Evolutionary conservation across 1,140 invertebrate species (phyloP), one percentile per base, ranked within the genome.

Genomic region (Apolygus lucorum): DNA sequence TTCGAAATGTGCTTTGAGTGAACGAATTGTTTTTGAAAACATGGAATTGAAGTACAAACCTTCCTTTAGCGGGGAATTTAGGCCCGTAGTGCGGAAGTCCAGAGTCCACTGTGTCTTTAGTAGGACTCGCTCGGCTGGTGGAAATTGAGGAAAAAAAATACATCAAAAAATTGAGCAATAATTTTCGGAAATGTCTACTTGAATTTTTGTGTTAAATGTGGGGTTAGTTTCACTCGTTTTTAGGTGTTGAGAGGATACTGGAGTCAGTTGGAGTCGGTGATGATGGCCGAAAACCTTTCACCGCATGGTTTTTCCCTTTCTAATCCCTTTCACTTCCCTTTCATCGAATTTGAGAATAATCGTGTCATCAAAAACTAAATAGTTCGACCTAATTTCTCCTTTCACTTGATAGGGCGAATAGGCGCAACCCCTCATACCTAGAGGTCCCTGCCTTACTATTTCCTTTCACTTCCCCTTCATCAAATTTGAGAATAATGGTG

Each of bases 51-150:
- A 22, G 14, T 68, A 72, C 76, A 70, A n/a, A 88, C 85, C 86
- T 88, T 84, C 87, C 88, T 84, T 85, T 87, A 63, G 89, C 84
- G 82, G 89, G 88, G 82, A 94, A 94, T 78, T 90, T 82, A 68
- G 92, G 91, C 73, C 91, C 91, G 80, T 90, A 90, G 82, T 93
- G 91, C 72, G 90, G 91, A 80, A 91, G 85, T 73, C 78, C 76
- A 88, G 89, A 79, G 83, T 84, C 67, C 26, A 65, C 63, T 77
- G 84, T 86, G 79, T 94, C 91, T 76, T 90, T 86, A 74, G 87
- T 88, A 72, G 90, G 89, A 81, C 90, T 92, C n/a, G 86, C 81
- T 79, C 89, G 90, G 85, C 90, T 92, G 85, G 80, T 84, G 22
- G 81, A 82, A 24, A 49, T 49, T 49, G 8, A 11, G 8, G 34